Evolutionary conservation across 2,888 invertebrate species (phyloP).

Genomic region (Euphydryas editha): DNA sequence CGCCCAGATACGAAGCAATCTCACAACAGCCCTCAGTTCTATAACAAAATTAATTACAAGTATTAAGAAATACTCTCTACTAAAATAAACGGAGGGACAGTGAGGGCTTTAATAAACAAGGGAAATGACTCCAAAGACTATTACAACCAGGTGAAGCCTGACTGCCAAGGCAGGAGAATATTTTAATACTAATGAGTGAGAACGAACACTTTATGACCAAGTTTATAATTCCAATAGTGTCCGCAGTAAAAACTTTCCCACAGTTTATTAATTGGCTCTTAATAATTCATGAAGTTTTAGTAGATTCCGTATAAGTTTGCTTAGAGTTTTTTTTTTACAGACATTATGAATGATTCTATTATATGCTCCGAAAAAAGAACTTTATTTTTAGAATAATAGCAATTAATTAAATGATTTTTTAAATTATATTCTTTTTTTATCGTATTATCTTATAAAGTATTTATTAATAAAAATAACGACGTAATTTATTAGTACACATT

Average conservation of each 20-base stretch:
- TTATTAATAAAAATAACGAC: too few relatives aligned
- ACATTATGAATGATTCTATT: too few relatives aligned
- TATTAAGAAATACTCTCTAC: slow-evolving; percentile 26
- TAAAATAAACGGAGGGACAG: slow-evolving; percentile 26
- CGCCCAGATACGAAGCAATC: slow-evolving; percentile 22
- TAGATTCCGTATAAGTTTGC: slow-evolving; percentile 7
- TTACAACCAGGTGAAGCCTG: slow-evolving; percentile 33
- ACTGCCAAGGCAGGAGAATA: slow-evolving; percentile 32
- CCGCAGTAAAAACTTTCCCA: slow-evolving; percentile 20
- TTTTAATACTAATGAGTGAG: slow-evolving; percentile 40
- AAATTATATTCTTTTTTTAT: too few relatives aligned
- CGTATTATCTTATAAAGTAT: too few relatives aligned
- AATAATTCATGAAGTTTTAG: slow-evolving; percentile 15
- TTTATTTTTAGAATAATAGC: too few relatives aligned
- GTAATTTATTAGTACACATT: too few relatives aligned
- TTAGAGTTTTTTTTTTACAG: neutral
- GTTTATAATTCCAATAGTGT: slow-evolving; percentile 36
- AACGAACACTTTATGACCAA: slow-evolving; percentile 33
- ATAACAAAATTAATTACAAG: slow-evolving; percentile 30
- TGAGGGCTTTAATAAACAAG: slow-evolving; percentile 30
- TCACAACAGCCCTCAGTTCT: slow-evolving; percentile 11
- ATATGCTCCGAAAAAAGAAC: too few relatives aligned
- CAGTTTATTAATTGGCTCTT: slow-evolving; percentile 22
- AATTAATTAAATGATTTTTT: too few relatives aligned
- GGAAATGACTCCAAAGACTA: slow-evolving; percentile 31